Evolutionary conservation across 2,113 vertebrate genomes (phyloP).

Genomic region (Strix uralensis): DNA sequence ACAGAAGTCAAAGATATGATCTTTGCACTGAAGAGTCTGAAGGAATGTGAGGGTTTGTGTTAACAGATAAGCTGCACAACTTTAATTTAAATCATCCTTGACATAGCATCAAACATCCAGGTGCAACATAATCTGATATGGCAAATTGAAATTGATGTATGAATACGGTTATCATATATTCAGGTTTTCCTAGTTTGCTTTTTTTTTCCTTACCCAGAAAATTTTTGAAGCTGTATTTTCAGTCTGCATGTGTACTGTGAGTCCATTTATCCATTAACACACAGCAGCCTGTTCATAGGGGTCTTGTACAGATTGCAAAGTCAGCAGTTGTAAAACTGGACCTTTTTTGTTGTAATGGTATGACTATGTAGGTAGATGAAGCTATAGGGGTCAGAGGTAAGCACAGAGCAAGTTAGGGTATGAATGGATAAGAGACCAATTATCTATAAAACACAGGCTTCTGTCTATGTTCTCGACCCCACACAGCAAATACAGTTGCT

Average conservation of each 20-base stretch:
- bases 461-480: neutral
- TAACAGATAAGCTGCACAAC: neutral
- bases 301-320: neutral
- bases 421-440: neutral
- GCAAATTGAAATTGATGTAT: neutral
- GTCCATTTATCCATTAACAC: neutral
- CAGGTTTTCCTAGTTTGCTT: neutral
- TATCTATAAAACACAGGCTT: neutral
- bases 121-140: conserved; percentile 23
- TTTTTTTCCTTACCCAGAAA: neutral
- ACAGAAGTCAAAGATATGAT: neutral
- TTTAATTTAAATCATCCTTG: conserved; percentile 15
- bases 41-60: neutral
- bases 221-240: neutral
- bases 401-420: neutral
- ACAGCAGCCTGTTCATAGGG: neutral
- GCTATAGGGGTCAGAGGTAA: neutral
- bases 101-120: conserved; percentile 30
- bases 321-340: neutral
- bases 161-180: neutral
- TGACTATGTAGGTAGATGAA: neutral
- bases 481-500: neutral
- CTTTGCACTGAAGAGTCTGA: neutral
- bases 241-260: neutral
- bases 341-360: neutral